A percentile compares a stretch with the other conserved stretches of the same genome.
phyloP scores from a whole-genome alignment of 2,113 vertebrate genomes.

The Rhea americana region DNA sequence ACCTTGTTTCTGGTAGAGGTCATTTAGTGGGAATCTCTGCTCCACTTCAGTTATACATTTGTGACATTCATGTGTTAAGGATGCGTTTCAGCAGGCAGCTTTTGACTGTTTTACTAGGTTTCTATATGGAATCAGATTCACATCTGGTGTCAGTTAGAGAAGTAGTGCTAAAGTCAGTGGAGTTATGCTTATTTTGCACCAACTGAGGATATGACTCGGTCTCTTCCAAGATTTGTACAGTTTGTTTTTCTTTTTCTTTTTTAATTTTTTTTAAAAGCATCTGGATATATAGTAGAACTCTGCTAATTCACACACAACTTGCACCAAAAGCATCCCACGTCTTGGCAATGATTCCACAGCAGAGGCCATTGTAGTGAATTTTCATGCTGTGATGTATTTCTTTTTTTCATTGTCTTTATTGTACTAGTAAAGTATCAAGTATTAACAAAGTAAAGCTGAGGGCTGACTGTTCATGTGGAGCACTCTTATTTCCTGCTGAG shows the following conservation, averaged over 20 bases:
- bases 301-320: slow-evolving; percentile 20
- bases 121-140: slow-evolving; percentile 19
- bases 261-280: background rate
- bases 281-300: background rate
- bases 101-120: slow-evolving; percentile 36
- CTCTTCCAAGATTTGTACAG: background rate
- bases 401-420: background rate
- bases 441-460: background rate
- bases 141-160: background rate
- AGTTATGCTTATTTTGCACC: slow-evolving; percentile 20
- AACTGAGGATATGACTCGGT: background rate
- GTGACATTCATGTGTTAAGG: slow-evolving; percentile 62
- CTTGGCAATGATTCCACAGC: slow-evolving; percentile 5
- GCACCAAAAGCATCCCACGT: background rate
- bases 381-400: background rate
- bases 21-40: slow-evolving; percentile 55
- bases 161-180: background rate
- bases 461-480: background rate
- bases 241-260: background rate
- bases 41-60: slow-evolving; percentile 66
- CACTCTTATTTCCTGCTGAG: background rate
- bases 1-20: slow-evolving; percentile 59
- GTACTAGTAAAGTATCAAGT: background rate
- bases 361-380: background rate
- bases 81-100: slow-evolving; percentile 73